Evolutionary conservation across 2,888 invertebrate genomes (phyloP).

Genomic region (Volucella inflata): DNA sequence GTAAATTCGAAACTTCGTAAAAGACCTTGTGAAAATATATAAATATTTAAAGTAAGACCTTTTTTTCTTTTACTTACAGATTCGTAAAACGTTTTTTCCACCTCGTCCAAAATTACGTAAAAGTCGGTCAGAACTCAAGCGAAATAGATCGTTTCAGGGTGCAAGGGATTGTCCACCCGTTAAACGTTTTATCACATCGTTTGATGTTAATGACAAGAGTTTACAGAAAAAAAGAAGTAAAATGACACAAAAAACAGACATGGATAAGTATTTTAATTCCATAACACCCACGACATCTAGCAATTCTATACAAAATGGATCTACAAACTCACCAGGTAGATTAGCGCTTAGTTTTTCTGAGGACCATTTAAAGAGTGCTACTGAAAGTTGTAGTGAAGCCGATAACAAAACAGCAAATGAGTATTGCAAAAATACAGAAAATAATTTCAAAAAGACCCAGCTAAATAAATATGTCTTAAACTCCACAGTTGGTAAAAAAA

Average conservation of each 20-base stretch:
- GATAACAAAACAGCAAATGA: slow-evolving; percentile 55
- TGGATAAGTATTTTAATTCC: not conserved
- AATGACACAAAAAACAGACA: slow-evolving; percentile 4
- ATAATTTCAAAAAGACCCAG: slow-evolving; percentile 19
- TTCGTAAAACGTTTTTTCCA: slow-evolving; percentile 88
- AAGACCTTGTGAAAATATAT: too few relatives aligned
- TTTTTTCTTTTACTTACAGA: slow-evolving; percentile 82
- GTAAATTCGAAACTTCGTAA: too few relatives aligned
- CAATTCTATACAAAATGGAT: slow-evolving; percentile 43
- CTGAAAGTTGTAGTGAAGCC: slow-evolving; percentile 70
- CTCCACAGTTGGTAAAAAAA: not conserved
- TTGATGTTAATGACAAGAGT: slow-evolving; percentile 11
- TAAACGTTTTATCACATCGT: slow-evolving; percentile 29
- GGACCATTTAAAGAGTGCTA: slow-evolving; percentile 57
- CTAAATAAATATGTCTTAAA: slow-evolving; percentile 21
- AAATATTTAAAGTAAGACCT: not conserved
- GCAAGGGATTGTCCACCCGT: not conserved
- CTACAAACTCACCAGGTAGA: slow-evolving; percentile 56
- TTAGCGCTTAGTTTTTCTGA: slow-evolving; percentile 36
- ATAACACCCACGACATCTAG: slow-evolving; percentile 48
- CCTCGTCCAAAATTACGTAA: slow-evolving; percentile 86
- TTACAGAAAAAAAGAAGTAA: slow-evolving; percentile 11
- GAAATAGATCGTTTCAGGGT: slow-evolving; percentile 10
- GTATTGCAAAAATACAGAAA: slow-evolving; percentile 32
- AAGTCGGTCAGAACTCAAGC: slow-evolving; percentile 57